A percentile compares a stretch with the other conserved stretches of the same genome.
These are phyloP conservation scores for Protomyctophum bolini DNA, from an alignment of 2,113 vertebrate genomes.

Conservation along the genomic window DNA sequence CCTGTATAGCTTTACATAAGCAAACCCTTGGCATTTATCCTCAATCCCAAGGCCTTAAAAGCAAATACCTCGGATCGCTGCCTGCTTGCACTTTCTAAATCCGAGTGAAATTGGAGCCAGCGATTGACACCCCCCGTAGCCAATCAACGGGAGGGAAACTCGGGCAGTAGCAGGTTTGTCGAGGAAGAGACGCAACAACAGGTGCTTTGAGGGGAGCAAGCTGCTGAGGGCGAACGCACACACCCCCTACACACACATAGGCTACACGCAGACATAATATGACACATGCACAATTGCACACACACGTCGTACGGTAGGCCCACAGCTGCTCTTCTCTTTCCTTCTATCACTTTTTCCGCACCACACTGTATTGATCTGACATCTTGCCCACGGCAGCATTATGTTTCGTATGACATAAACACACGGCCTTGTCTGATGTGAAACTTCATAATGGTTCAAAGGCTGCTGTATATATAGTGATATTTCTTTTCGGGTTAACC, in stretches of 20 bases:
- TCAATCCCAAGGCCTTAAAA: conserved; percentile 58
- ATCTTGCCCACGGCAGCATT: background rate
- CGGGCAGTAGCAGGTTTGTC: conserved; percentile 28
- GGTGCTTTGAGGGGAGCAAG: conserved; percentile 54
- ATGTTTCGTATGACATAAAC: background rate
- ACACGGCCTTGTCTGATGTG: background rate
- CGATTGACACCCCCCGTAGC: conserved; percentile 61
- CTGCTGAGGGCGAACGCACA: conserved; percentile 12
- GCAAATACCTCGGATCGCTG: conserved; percentile 55
- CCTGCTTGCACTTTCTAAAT: conserved; percentile 73
- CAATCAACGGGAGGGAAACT: conserved; percentile 28
- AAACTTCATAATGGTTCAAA: no score
- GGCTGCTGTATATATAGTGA: no score
- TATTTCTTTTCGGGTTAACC: no score
- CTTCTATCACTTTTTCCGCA: background rate
- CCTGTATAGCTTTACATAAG: conserved; percentile 26
- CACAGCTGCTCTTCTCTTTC: background rate
- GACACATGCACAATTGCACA: background rate
- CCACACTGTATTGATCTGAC: no score
- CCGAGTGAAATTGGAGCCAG: conserved; percentile 69
- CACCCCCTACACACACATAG: conserved; percentile 17
- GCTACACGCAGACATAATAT: conserved; percentile 16
- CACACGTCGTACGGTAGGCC: background rate
- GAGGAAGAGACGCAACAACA: conserved; percentile 51
- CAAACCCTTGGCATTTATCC: conserved; percentile 35